phyloP scores from a whole-genome alignment of 2,797 vertebrate species.

The Toxotes lorentzi region DNA sequence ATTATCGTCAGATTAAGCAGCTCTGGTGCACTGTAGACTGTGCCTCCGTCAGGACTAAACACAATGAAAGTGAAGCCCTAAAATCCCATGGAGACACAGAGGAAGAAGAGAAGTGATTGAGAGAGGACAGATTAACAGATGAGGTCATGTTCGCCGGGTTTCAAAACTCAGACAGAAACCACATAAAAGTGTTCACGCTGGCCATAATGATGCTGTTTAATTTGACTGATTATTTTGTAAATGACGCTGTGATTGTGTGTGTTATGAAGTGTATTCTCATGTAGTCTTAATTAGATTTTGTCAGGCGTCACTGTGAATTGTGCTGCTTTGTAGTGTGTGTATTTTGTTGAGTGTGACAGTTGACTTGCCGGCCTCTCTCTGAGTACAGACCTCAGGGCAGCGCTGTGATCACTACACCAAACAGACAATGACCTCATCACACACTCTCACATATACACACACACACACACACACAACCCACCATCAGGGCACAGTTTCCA shows the following conservation, averaged over 20 bases:
- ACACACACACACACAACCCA: slow-evolving; percentile 26
- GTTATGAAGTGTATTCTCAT: background rate
- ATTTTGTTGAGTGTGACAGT: slow-evolving; percentile 39
- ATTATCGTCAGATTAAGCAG: slow-evolving; percentile 66
- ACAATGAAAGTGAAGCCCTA: slow-evolving; percentile 30
- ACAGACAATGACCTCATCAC: slow-evolving; percentile 49
- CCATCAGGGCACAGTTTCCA: slow-evolving; percentile 50
- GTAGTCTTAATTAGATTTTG: background rate
- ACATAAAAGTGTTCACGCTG: background rate
- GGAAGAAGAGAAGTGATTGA: slow-evolving; percentile 17
- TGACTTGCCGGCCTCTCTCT: slow-evolving; percentile 35
- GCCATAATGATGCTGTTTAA: background rate
- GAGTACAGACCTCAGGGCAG: slow-evolving; percentile 48
- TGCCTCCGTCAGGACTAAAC: slow-evolving; percentile 32
- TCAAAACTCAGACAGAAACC: background rate
- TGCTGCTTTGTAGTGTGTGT: slow-evolving; percentile 30
- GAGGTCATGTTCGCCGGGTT: slow-evolving; percentile 6
- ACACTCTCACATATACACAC: slow-evolving; percentile 30
- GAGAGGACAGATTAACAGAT: background rate
- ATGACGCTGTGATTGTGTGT: background rate
- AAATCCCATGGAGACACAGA: slow-evolving; percentile 25
- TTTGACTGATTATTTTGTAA: background rate
- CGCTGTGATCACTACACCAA: slow-evolving; percentile 37
- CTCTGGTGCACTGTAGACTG: slow-evolving; percentile 22
- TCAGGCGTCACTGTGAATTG: background rate